Base-by-base conservation (phyloP, 2,888 invertebrate species). In the Liodrosophila aerea region DNA sequence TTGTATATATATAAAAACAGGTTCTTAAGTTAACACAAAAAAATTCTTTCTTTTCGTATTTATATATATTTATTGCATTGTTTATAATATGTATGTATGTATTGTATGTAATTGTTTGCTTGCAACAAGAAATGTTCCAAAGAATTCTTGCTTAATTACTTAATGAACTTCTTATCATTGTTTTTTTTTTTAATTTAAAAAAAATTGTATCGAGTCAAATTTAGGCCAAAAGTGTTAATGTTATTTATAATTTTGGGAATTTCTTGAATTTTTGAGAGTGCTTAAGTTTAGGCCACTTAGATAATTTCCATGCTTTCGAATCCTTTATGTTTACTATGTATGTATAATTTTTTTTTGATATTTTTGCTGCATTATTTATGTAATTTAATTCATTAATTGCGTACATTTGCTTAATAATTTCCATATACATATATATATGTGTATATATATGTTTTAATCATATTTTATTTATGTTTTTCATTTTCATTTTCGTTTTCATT, bases 261-360 rank as follows among this genome's bases (percentile, higher is more conserved):
- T 22, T 22, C 5, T 22, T 22, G 22, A 22, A 22, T 22, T 22
- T 12, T 34, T 34, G 4, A 12, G 39, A 45, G 69, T 76, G 78
- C 82, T 78, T 82, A 82, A 43, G 44, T 64, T 72, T 64, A 77
- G 61, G 69, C 73, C 72, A 56, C 72, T 73, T 67, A 54, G 22
- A 50, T 71, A 43, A 53, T 57, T 53, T 44, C 33, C 31, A 44
- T 71, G 18, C 40, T 45, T 37, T 57, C 46, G n/a, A 22, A 22
- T 22, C 22, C 22, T 2, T 22, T 54, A 33, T 47, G 16, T 56
- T 18, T 59, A 30, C 50, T 53, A 33, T 54, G 18, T 51, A 47
- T 47, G 53, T 59, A 58, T 59, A 36, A 61, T 72, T 70, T 71
- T 70, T 71, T 77, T 78, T 76, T 76, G 81, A 83, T 83, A 78